Evolutionary conservation across 2,113 vertebrate genomes (phyloP), one percentile per base, ranked within the genome.

Genomic region (Halichoerus grypus): DNA sequence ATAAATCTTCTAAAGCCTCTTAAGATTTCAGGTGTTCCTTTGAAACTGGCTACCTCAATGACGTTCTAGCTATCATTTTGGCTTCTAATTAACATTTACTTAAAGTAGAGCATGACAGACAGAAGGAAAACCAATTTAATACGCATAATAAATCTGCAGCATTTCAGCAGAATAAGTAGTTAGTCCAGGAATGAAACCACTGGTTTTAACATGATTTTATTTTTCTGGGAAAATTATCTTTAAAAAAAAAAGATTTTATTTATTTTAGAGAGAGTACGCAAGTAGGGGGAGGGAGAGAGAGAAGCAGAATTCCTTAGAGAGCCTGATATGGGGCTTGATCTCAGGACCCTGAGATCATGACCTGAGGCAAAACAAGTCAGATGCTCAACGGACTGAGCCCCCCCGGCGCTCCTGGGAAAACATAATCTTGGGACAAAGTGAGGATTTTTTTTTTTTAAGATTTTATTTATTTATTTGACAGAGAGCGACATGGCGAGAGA

Each of bases 191-290:
- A 49, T 51, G 63, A 67, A 88, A 81, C 57, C 22, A 79, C 11
- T 80, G 57, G 39, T 79, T 84, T 89, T 24, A 88, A 88, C n/a
- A 72, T 76, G 33, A 85, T 80, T 61, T 91, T 86, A 81, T 82
- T 82, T 51, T 80, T 88, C 49, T 55, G 42, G 87, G n/a, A 63
- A 83, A 82, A 82, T 6, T 46, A 7, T 33, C 33, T 67, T 67
- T 9, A 46, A 46, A 46, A 46, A 46, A 42, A 46, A n/a, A 67
- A 67, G 31, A 67, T 33, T 59, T 59, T 19, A 57, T 57, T n/a
- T n/a, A 21, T n/a, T 67, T n/a, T 18, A 67, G 31, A 67, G 65
- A 18, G 65, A 14, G 14, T 24, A 67, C 6, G n/a, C 65, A n/a
- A 67, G 31, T 15, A 7, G 33, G 15, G 33, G 65, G 33, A 67